These are phyloP conservation scores for Siphamia tubifer DNA, from an alignment of 2,113 vertebrate species.

Conservation along the genomic window DNA sequence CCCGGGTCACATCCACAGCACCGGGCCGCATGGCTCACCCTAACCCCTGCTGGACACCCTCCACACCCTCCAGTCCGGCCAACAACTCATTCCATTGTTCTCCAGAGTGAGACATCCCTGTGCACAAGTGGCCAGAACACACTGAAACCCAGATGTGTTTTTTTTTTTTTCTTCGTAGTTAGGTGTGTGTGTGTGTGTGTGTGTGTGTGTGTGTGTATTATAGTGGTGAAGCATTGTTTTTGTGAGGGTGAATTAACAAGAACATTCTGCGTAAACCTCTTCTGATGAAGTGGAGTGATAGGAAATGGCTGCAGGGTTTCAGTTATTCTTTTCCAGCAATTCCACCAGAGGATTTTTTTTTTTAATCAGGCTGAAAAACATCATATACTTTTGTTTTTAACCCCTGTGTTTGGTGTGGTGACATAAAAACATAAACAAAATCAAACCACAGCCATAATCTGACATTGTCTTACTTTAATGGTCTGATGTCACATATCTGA, in stretches of 20 bases:
- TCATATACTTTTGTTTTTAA: too few species aligned
- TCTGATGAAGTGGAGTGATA: background rate
- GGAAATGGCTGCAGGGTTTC: too few species aligned
- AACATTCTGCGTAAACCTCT: background rate
- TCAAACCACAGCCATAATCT: too few species aligned
- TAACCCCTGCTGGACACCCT: slow-evolving; percentile 36
- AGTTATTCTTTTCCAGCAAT: background rate
- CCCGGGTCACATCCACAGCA: slow-evolving; percentile 54
- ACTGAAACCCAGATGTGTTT: slow-evolving; percentile 44
- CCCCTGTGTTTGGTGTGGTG: too few species aligned
- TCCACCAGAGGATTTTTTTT: too few species aligned
- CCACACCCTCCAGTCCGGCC: slow-evolving; percentile 45
- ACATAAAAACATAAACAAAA: too few species aligned
- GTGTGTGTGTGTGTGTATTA: too few species aligned
- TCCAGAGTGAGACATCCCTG: slow-evolving; percentile 54
- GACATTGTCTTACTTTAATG: background rate
- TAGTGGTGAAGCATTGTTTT: too few species aligned
- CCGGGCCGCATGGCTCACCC: slow-evolving; percentile 55
- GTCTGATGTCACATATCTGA: too few species aligned
- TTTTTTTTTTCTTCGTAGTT: too few species aligned
- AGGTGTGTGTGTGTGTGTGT: background rate
- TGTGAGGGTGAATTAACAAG: background rate
- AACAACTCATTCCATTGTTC: slow-evolving; percentile 70
- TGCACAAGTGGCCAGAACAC: slow-evolving; percentile 19
- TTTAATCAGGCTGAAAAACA: too few species aligned